phyloP scores from a whole-genome alignment of 2,888 invertebrate genomes.

The Busseola fusca region DNA sequence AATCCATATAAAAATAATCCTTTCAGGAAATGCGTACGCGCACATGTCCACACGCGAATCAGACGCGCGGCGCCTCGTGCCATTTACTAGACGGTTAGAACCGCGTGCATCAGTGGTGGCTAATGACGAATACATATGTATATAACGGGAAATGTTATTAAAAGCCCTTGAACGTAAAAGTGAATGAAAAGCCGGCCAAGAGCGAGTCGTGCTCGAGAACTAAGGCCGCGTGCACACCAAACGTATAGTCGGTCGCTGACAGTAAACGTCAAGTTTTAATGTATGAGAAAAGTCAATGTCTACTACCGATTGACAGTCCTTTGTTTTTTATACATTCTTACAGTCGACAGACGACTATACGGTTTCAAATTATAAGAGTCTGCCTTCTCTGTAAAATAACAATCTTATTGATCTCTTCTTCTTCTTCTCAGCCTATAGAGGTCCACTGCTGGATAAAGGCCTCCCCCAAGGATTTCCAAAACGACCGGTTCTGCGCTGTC shows the following conservation, averaged over 20 bases:
- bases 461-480: too few species aligned
- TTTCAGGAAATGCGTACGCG: conserved; percentile 5
- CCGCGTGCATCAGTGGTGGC: conserved; percentile 21
- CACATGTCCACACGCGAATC: conserved; percentile 7
- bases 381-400: too few species aligned
- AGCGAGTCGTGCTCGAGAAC: too few species aligned
- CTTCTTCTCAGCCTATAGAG: too few species aligned
- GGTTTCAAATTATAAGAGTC: too few species aligned
- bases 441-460: too few species aligned
- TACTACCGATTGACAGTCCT: too few species aligned
- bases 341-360: too few species aligned
- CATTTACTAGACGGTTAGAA: conserved; percentile 10
- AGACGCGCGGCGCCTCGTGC: conserved; percentile 25
- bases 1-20: neutral
- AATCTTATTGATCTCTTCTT: too few species aligned
- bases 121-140: conserved; percentile 26
- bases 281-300: too few species aligned
- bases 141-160: conserved; percentile 27
- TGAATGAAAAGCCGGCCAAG: neutral
- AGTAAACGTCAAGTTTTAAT: neutral
- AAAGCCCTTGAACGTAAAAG: conserved; percentile 22
- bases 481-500: too few species aligned
- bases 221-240: neutral
- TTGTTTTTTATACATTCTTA: too few species aligned
- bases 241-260: neutral